These are phyloP conservation scores for Halictus quadricinctus DNA, from an alignment of 2,888 invertebrate species.

Conservation along the genomic window DNA sequence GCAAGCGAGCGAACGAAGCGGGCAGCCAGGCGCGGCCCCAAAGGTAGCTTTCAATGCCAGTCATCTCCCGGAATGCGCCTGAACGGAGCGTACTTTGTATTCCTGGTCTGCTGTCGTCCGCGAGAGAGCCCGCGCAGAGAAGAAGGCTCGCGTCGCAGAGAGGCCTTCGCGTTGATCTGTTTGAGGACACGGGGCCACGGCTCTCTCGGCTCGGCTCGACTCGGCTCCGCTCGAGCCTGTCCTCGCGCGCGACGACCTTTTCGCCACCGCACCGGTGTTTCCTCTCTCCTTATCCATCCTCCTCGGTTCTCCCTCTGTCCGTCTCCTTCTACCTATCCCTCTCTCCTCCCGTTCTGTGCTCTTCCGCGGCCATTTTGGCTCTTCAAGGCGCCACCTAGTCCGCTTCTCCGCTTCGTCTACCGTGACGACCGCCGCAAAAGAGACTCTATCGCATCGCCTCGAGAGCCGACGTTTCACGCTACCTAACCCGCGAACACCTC, in stretches of 20 bases:
- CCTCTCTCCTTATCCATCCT: conserved; percentile 4
- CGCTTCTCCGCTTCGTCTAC: conserved; percentile 51
- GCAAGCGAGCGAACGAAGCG: conserved; percentile 52
- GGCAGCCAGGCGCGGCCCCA: conserved; percentile 70
- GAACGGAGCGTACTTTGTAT: conserved; percentile 77
- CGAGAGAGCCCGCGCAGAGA: conserved; percentile 59
- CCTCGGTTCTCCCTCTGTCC: conserved; percentile 11
- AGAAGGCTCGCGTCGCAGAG: conserved; percentile 70
- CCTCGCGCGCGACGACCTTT: conserved; percentile 20
- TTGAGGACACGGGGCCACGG: conserved; percentile 72
- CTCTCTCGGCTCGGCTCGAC: conserved; percentile 28
- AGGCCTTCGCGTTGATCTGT: conserved; percentile 67
- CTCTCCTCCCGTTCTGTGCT: conserved; percentile 11
- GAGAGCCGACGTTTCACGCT: conserved; percentile 6
- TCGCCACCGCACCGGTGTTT: conserved; percentile 29
- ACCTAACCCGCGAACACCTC: conserved; percentile 3
- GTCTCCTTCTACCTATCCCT: conserved; percentile 20
- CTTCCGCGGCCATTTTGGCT: conserved; percentile 65
- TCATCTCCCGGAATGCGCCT: conserved; percentile 80
- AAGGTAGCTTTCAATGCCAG: conserved; percentile 80
- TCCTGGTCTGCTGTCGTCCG: conserved; percentile 68
- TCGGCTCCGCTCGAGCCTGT: not conserved
- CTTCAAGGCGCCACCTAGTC: conserved; percentile 70
- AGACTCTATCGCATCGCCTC: conserved; percentile 21
- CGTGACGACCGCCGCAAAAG: conserved; percentile 72